Evolutionary conservation across 2,888 invertebrate species (phyloP), one percentile per base, ranked within the genome.

Genomic region (Oscheius myriophilus): DNA sequence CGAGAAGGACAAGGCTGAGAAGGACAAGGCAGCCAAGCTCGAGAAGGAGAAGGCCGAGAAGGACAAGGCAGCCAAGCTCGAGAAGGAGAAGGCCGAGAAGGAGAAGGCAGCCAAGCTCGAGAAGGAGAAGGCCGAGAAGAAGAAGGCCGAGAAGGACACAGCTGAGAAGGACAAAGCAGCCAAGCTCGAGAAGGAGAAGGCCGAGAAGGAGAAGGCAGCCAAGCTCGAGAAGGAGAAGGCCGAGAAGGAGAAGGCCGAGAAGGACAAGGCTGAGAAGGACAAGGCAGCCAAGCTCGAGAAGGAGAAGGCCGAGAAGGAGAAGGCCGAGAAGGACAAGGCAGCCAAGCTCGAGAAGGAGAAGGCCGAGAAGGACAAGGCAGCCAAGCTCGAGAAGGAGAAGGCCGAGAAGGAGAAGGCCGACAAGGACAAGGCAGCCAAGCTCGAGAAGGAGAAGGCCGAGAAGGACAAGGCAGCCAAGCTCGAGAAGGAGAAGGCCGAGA

Each of bases 31-130:
- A 18, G 46, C 23, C 23, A 59, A 59, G 43, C 26, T 46, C 46
- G 59, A 59, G 23, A 59, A 59, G 45, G 45, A 45, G 23, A 59
- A 59, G 59, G 59, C 59, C 25, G 59, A 43, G 26, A 59, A 59
- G 46, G 45, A 21, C 45, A 45, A 45, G 23, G 42, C 41, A 18
- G 58, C 41, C 23, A 58, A 58, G 59, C 43, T 21, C 59, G 59
- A 59, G 14, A 59, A 59, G 46, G 46, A 46, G 23, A 59, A 59
- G 59, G 25, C 45, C 59, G 59, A 59, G 12, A 59, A 59, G 59
- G 45, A 45, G 26, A 59, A 59, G 59, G 59, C 59, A 16, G 59
- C 43, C 16, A 59, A 59, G 59, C 21, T 43, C 46, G 59, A 59
- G 16, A 59, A 59, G 45, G 45, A 43, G 11, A 59, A 59, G 46